Percentiles rank a stretch among this genome's conserved stretches.
Conservation (phyloP, 2,113 vertebrate genomes). For the Brachyhypopomus gauderio region DNA sequence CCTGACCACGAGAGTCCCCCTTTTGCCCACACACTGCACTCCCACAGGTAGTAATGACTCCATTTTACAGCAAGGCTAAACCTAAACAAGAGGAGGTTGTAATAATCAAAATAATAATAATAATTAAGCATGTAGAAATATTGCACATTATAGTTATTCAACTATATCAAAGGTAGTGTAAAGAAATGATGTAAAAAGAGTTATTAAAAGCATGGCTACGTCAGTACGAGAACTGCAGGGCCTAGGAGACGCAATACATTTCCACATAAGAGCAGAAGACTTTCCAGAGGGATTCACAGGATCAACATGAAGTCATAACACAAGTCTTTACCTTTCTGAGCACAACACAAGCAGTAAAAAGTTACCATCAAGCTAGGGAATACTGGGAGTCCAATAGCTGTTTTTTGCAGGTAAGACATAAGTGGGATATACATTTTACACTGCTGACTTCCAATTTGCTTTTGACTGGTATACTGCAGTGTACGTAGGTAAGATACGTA, state of each 20-base stretch:
- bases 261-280: slow-evolving; percentile 25
- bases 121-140: slow-evolving; percentile 53
- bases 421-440: no score
- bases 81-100: slow-evolving; percentile 24
- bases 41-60: slow-evolving; percentile 34
- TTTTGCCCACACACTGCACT: slow-evolving; percentile 70
- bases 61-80: slow-evolving; percentile 16
- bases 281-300: neutral
- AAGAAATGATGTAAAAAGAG: slow-evolving; percentile 6
- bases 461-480: neutral
- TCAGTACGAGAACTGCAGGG: slow-evolving; percentile 1
- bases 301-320: neutral
- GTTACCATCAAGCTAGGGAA: neutral
- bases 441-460: neutral
- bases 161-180: slow-evolving; percentile 21
- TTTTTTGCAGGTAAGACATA: neutral
- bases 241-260: slow-evolving; percentile 17
- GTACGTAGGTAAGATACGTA: no score
- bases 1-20: neutral
- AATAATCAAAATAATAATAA: slow-evolving; percentile 20
- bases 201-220: slow-evolving; percentile 28
- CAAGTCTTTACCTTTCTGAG: slow-evolving; percentile 12
- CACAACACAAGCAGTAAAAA: slow-evolving; percentile 44
- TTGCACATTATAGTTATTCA: slow-evolving; percentile 42
- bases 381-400: neutral